A percentile compares a stretch with the other conserved stretches of the same genome.
These are phyloP conservation scores for Podilymbus podiceps DNA, from an alignment of 2,113 vertebrate species.

Conservation along the genomic window DNA sequence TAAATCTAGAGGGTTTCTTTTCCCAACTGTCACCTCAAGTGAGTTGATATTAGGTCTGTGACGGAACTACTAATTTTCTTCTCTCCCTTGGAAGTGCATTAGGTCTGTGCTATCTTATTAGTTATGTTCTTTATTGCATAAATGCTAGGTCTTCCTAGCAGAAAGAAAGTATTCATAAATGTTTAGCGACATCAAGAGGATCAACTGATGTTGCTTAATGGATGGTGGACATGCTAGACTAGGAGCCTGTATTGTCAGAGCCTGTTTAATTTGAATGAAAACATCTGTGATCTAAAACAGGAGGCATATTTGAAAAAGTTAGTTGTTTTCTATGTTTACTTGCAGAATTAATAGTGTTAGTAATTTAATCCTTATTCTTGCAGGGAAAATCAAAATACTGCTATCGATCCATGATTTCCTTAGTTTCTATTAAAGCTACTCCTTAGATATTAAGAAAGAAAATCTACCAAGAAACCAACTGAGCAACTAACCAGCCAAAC, in stretches of 20 bases:
- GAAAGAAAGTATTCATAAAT: neutral
- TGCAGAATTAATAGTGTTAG: neutral
- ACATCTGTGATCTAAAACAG: neutral
- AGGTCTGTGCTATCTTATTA: neutral
- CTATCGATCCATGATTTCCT: neutral
- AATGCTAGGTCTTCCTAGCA: neutral
- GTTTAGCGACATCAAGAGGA: neutral
- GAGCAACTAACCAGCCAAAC: fast-evolving
- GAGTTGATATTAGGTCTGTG: neutral
- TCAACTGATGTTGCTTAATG: neutral
- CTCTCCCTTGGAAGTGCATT: neutral
- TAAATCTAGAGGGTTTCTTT: neutral
- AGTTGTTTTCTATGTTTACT: neutral
- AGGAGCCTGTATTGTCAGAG: neutral
- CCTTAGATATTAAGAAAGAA: neutral
- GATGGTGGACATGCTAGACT: neutral
- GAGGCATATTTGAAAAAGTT: neutral
- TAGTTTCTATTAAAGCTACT: neutral
- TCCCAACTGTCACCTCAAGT: neutral
- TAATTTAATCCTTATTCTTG: neutral
- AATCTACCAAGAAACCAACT: neutral
- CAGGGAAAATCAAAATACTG: neutral
- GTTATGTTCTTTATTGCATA: neutral
- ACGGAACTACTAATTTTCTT: neutral
- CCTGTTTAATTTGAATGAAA: neutral